Base-by-base conservation (phyloP, 1,140 invertebrate genomes). In the Drosophila guanche region DNA sequence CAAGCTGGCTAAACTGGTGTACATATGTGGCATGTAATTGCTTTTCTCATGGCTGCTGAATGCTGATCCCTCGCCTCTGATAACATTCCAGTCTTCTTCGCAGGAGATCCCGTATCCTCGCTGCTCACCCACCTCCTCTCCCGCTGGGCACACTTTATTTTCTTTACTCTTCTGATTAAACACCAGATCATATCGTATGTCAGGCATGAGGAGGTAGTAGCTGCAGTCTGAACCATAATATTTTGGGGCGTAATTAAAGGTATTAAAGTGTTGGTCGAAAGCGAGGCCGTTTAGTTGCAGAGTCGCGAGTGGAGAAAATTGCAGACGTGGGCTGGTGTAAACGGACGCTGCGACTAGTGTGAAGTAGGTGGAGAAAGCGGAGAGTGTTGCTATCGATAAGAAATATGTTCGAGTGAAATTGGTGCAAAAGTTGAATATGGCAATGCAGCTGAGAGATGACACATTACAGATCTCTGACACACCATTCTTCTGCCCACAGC, bases 231-330 rank as follows among this genome's bases (percentile, higher is more conserved):
- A 48, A 47, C 79, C 46, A 37, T 74, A 68, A 76, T 74, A 70
- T 79, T 85, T 37, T 52, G 81, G 81, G 77, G 73, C 83, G 80
- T 85, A 86, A 85, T 85, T 85, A 86, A 86, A 86, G 77, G 81
- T 86, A 86, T 84, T 80, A 73, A 73, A 80, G 76, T 65, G 79
- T 69, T 59, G 59, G 29, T 47, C 68, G 51, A 53, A 48, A 62
- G 37, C 47, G 56, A 27, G 25, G 16, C 16, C 16, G 16, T 55
- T 57, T 69, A 55, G 65, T 29, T 48, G 14, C 33, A 25, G 7
- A 16, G 50, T 12, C 33, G 27, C 27, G 33, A 3, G 50, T 43
- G 48, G 50, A 50, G 66, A 59, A 80, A 80, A 72, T 66, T 42
- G 61, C 41, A 10, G 42, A 48, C 40, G 61, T 51, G 63, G 57